Conservation (phyloP, 2,888 invertebrate species). For the Physocephala rufipes region DNA sequence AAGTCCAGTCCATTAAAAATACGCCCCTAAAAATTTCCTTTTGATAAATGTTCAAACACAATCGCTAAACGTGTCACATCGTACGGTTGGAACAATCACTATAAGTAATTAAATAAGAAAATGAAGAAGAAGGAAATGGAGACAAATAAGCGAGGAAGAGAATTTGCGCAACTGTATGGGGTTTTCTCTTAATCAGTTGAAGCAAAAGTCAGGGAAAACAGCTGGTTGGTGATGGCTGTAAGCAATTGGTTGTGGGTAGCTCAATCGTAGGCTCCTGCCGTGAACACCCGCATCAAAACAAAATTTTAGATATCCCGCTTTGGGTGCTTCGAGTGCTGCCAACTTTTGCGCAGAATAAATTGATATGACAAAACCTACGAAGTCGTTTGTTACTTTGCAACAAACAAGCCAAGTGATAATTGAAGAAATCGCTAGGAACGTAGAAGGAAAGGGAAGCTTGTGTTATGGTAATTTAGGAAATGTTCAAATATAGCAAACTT, state of each 20-base stretch:
- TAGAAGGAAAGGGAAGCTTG: neutral
- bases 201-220: neutral
- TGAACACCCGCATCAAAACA: conserved; percentile 28
- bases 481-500: too few relatives aligned
- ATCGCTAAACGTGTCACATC: conserved; percentile 7
- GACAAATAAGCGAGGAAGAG: neutral
- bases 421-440: neutral
- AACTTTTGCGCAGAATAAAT: conserved; percentile 36
- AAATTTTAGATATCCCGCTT: conserved; percentile 9
- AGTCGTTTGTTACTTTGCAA: conserved; percentile 7
- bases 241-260: neutral
- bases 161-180: conserved; percentile 10
- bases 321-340: conserved; percentile 27
- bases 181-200: conserved; percentile 7
- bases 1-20: neutral
- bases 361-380: conserved; percentile 36
- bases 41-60: neutral
- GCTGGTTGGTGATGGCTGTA: neutral
- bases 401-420: neutral
- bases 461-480: too few relatives aligned
- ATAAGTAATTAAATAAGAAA: neutral
- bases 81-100: neutral
- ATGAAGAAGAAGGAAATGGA: neutral
- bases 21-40: conserved; percentile 23
- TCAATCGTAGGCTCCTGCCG: conserved; percentile 3